Evolutionary conservation across 2,797 vertebrate species (phyloP).

Genomic region (Otus scops): DNA sequence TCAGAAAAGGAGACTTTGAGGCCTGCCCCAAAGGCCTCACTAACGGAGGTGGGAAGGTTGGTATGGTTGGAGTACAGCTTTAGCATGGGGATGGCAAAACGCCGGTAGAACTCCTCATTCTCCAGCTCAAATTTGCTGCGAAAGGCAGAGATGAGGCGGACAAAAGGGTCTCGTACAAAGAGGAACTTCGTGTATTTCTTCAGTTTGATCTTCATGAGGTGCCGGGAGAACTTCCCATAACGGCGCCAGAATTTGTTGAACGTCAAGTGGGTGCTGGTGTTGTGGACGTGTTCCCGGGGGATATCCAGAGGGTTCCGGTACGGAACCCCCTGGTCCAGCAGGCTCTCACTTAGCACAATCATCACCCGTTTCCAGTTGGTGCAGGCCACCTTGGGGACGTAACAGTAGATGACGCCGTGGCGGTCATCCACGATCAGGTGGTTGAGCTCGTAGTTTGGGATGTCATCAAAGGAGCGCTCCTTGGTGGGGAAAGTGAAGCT

Average conservation of each 20-base stretch:
- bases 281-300: conserved; percentile 87
- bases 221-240: conserved; percentile 90
- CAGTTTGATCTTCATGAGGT: conserved; percentile 95
- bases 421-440: conserved; percentile 97
- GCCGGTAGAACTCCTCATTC: conserved; percentile 92
- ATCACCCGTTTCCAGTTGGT: conserved; percentile 98
- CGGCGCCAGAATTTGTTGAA: conserved; percentile 98
- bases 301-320: conserved; percentile 90
- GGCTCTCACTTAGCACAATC: conserved; percentile 93
- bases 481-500: conserved; percentile 87
- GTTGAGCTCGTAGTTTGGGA: conserved; percentile 93
- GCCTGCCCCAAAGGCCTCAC: conserved; percentile 86
- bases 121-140: conserved; percentile 93
- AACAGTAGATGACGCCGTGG: conserved; percentile 96
- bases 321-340: conserved; percentile 84
- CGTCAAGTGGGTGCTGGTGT: conserved; percentile 92
- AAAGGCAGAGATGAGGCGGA: conserved; percentile 96
- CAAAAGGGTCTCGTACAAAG: conserved; percentile 94
- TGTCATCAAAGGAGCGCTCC: conserved; percentile 94
- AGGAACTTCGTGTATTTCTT: conserved; percentile 98
- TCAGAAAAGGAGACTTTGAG: conserved; percentile 88
- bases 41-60: conserved; percentile 83
- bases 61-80: conserved; percentile 86
- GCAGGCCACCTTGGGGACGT: conserved; percentile 97
- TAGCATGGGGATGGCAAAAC: conserved; percentile 89